Conservation (phyloP, 64 coral and sea anemone genomes). For the Stylophora pistillata region DNA sequence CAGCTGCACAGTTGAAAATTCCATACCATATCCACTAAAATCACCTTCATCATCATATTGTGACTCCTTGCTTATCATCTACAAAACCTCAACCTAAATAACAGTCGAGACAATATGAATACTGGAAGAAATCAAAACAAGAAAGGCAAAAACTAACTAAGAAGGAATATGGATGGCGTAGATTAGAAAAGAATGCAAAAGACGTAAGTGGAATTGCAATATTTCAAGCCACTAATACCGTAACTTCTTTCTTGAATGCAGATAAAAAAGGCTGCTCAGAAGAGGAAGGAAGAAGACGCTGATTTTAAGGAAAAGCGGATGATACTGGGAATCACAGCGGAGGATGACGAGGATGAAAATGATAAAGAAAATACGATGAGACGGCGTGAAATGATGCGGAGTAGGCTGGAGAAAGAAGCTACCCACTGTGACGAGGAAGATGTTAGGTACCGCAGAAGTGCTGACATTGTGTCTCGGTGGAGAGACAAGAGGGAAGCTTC, state of each 20-base stretch:
- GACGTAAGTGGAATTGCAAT: no score
- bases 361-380: constrained; percentile 84
- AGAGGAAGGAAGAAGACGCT: constrained; percentile 86
- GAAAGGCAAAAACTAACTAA: no score
- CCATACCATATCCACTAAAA: no score
- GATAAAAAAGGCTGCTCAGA: constrained; percentile 85
- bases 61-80: no score
- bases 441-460: not conserved
- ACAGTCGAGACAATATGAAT: no score
- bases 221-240: no score
- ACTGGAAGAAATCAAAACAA: no score
- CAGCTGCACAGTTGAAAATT: no score
- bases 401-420: constrained; percentile 60
- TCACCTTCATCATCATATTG: no score
- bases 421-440: constrained; percentile 55
- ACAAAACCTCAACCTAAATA: no score
- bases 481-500: constrained; percentile 56
- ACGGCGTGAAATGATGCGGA: constrained; percentile 60
- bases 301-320: constrained; percentile 95
- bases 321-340: constrained; percentile 73
- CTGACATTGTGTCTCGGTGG: constrained; percentile 60
- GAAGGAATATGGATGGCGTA: no score
- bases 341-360: constrained; percentile 80
- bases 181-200: no score
- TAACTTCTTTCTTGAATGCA: not conserved